Base-by-base conservation (phyloP, 2,888 invertebrate species). In the Lithophane socia region DNA sequence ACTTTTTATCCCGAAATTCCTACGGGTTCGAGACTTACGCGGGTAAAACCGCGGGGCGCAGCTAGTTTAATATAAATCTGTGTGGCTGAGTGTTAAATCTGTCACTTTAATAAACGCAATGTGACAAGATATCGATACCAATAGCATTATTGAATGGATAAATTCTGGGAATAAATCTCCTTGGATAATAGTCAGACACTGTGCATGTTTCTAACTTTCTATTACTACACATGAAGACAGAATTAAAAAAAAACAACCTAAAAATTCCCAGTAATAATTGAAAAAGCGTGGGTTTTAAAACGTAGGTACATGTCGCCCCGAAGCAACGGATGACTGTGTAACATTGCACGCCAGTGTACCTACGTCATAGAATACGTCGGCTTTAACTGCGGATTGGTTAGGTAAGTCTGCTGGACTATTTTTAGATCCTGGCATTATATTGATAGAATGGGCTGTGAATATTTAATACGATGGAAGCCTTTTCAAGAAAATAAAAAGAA, bases 291-390 rank as follows among this genome's bases (percentile, higher is more conserved):
- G 3, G n/a, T 71, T 60, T 66, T 52, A 18, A 77, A 67, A 60
- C 24, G 63, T 29, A 29, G 29, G 29, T 47, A 47, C 73, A 49
- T 65, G 72, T 76, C 56, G 12, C 54, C 63, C 67, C 1, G 42
- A 16, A 71, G 73, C 73, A 3, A 65, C 37, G 61, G 71, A 58
- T 52, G 61, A 52, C 64, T 60, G 7, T 42, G n/a, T 60, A 63
- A 63, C 37, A 72, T 65, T 67, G 63, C 54, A 61, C 16, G 77
- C 16, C 44, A 71, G 29, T 47, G 16, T 63, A 42, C 18, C 24
- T 52, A 72, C 75, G 72, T 79, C 75, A 82, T 37, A 24, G n/a
- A 16, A 1, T 68, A 58, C 42, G 47, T 58, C 29, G 29, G 47
- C 18, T 58, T 70, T 60, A 54, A 67, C 24, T 54, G 10, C 8